Base-by-base conservation (phyloP, 2,797 vertebrate species). In the Liasis olivaceus region DNA sequence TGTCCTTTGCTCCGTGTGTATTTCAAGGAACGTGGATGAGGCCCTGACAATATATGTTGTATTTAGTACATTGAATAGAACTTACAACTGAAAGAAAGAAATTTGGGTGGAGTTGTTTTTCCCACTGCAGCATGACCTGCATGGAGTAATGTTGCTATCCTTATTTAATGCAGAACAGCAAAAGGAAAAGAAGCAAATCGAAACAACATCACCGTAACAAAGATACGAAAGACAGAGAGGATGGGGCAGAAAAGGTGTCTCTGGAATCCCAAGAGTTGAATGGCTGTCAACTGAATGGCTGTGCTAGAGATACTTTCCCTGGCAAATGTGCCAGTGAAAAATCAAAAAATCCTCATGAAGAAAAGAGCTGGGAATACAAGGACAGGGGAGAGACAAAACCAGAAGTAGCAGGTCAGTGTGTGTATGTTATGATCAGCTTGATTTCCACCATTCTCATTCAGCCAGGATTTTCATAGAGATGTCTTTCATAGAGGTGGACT, bases 131-230 rank as follows among this genome's bases (percentile, higher is more conserved):
- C 58, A n/a, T 14, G 11, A 89, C 58, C 77, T 91, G 3, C 26
- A 86, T 22, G 56, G n/a, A 95, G 42, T 94, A 36, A 64, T 59
- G 8, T 87, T 59, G 89, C 64, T 91, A 24, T 92, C 95, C 47
- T 92, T 31, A 90, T 2, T 0, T 85, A 54, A 58, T 93, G 93
- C 94, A 98, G 98, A 98, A 97, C 56, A 98, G 98, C 1, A 98
- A 98, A 93, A 98, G 97, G 90, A 98, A 98, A 97, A 97, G 97
- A 96, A 98, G 97, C 95, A 98, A 98, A 95, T 97, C 97, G 87
- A 98, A 98, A 95, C 98, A 98, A 95, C 96, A 97, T 24, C 96
- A 96, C 91, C 95, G 94, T 94, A 97, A 92, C 96, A 97, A 97
- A 96, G 98, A 98, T 64, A 93, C 94, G 91, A 97, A 97, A 92